Conservation (phyloP, 2,888 invertebrate genomes). For the Argyresthia goedartella region DNA sequence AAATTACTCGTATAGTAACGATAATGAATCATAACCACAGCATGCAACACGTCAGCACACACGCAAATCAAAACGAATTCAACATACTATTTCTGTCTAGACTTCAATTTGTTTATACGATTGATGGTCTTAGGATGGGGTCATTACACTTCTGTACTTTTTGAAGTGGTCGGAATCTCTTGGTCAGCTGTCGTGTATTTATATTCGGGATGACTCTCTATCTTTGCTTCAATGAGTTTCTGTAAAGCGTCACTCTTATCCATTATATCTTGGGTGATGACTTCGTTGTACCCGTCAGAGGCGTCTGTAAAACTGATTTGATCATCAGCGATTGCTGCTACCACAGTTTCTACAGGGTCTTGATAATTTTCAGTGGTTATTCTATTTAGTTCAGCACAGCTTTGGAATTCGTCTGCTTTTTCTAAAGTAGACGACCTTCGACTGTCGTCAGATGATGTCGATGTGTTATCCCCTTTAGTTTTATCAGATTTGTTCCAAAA, state of each 20-base stretch:
- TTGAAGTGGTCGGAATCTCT: slow-evolving; percentile 41
- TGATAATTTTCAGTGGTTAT: neutral
- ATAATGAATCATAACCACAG: too few species aligned
- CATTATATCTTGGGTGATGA: slow-evolving; percentile 38
- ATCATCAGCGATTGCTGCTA: slow-evolving; percentile 16
- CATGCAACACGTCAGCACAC: slow-evolving; percentile 4
- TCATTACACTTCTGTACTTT: slow-evolving; percentile 60
- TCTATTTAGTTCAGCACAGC: slow-evolving; percentile 28
- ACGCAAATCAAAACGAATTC: slow-evolving; percentile 29
- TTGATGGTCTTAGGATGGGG: slow-evolving; percentile 23
- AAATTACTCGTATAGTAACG: too few species aligned
- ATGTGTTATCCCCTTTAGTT: slow-evolving; percentile 24
- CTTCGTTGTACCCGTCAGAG: slow-evolving; percentile 28
- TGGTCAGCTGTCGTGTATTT: slow-evolving; percentile 47
- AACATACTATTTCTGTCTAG: slow-evolving; percentile 50
- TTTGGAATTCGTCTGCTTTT: slow-evolving; percentile 37
- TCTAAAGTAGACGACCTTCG: slow-evolving; percentile 44
- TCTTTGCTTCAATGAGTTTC: slow-evolving; percentile 52
- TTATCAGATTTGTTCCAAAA: slow-evolving; percentile 67
- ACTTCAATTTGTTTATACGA: slow-evolving; percentile 25
- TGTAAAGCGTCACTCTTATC: slow-evolving; percentile 53
- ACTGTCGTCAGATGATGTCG: slow-evolving; percentile 41
- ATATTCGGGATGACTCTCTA: slow-evolving; percentile 57
- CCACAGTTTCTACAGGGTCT: slow-evolving; percentile 10
- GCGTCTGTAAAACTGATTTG: slow-evolving; percentile 30